Evolutionary conservation across 2,797 vertebrate species (phyloP), one percentile per base, ranked within the genome.

Genomic region (Oreochromis mossambicus): DNA sequence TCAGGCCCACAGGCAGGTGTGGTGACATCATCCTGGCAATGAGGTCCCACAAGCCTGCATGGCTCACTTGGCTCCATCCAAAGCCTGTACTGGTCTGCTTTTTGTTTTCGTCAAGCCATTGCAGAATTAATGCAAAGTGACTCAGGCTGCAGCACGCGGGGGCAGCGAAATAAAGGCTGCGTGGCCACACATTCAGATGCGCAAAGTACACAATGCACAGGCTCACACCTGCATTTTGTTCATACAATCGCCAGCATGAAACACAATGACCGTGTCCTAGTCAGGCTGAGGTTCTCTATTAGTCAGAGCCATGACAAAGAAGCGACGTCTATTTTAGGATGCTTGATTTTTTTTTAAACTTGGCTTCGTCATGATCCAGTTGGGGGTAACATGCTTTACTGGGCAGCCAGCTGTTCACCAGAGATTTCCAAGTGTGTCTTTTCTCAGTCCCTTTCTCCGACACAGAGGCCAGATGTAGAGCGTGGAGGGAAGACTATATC

Each of bases 111-210:
- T 95, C 92, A 92, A 93, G 90, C 80, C 82, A 43, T 78, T 43
- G 87, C 84, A 89, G 94, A 93, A 87, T 92, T 96, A 96, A 96
- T 95, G 92, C 93, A 94, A 93, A 95, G 92, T 95, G 95, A 97
- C 94, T 91, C 50, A 54, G 84, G 87, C 90, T 85, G 91, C 32
- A 21, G 88, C 83, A 91, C 80, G 89, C 70, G 85, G 80, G 78
- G 86, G 87, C 83, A 80, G 81, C 36, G 36, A 82, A 86, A 81
- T 79, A 75, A 73, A 56, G 14, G 66, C 87, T 81, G 82, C 82
- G 32, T 19, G n/a, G 46, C 29, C 68, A 36, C 88, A 86, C 83
- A 52, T 86, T 82, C 11, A 55, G 26, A 80, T 80, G 77, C 87
- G 79, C 70, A 75, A 50, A 51, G 29, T 84, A 82, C 75, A 32